Conservation (phyloP, 2,113 vertebrate genomes). For the Paralichthys olivaceus region DNA sequence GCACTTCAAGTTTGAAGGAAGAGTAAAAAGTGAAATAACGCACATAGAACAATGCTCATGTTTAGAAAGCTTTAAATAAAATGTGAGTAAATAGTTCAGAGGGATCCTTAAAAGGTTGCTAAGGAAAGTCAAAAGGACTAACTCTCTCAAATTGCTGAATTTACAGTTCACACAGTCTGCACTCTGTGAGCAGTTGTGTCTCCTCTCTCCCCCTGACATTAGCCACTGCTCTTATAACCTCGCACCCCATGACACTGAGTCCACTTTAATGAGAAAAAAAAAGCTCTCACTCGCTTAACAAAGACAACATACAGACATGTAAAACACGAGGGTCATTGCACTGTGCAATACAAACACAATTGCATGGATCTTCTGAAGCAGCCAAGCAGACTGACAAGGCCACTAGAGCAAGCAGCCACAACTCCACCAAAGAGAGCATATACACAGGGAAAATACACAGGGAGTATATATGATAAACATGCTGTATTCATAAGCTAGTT, state of each 20-base stretch:
- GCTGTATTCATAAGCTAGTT: not conserved
- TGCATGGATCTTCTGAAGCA: conserved; percentile 51
- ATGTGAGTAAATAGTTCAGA: not conserved
- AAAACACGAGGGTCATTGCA: conserved; percentile 17
- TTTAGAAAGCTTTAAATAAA: not conserved
- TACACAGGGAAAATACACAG: not conserved
- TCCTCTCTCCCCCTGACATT: conserved; percentile 5
- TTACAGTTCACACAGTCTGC: conserved; percentile 6
- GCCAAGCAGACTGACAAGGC: conserved; percentile 59
- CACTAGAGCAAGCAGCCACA: conserved; percentile 53
- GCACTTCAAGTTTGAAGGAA: too few relatives aligned
- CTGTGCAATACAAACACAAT: conserved; percentile 59
- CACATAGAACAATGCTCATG: too few relatives aligned
- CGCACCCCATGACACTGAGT: conserved; percentile 3
- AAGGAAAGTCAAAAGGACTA: not conserved
- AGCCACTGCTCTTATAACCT: conserved; percentile 6
- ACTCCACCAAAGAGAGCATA: conserved; percentile 13
- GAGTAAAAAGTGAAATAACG: too few relatives aligned
- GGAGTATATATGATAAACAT: not conserved
- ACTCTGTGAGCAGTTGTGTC: conserved; percentile 14
- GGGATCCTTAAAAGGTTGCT: not conserved
- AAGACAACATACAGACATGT: conserved; percentile 32
- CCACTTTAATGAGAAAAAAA: conserved; percentile 20
- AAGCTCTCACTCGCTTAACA: conserved; percentile 13
- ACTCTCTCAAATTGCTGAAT: conserved; percentile 30